These are phyloP conservation scores for Tyrophagus putrescentiae DNA, from an alignment of 1,140 invertebrate genomes.

Conservation along the genomic window DNA sequence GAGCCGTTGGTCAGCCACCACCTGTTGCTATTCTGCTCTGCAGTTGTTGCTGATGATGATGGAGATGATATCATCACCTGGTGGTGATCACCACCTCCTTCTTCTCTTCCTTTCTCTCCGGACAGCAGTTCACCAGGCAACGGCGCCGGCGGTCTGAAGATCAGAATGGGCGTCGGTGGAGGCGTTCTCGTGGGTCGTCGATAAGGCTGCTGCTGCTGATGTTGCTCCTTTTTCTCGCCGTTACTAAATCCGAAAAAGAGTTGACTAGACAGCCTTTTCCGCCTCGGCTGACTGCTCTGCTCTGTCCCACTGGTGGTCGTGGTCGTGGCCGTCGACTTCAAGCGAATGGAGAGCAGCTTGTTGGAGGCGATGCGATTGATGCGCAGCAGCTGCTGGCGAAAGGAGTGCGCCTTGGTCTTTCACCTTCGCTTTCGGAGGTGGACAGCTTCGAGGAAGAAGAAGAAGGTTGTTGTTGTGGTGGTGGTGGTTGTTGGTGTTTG, in stretches of 20 bases:
- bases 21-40: no score
- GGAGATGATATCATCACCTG: no score
- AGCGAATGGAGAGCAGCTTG: constrained; percentile 2
- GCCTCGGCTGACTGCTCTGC: neutral
- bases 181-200: constrained; percentile 10
- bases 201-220: neutral
- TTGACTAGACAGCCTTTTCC: neutral
- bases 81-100: no score
- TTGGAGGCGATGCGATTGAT: neutral
- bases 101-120: neutral
- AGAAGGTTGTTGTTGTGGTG: neutral
- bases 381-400: neutral
- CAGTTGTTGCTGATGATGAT: no score
- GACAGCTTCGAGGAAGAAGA: neutral
- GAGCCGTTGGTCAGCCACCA: neutral
- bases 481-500: constrained; percentile 1
- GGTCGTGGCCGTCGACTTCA: neutral
- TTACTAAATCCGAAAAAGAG: neutral
- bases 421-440: neutral
- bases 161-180: neutral
- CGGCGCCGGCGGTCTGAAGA: constrained; percentile 11
- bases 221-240: neutral
- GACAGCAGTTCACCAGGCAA: neutral
- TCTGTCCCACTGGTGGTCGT: neutral
- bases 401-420: constrained; percentile 7